Percentiles rank a stretch among this genome's conserved stretches.
Evolutionary conservation across 2,797 vertebrate genomes (phyloP).

Genomic region (Sebastiscus albofasciatus): DNA sequence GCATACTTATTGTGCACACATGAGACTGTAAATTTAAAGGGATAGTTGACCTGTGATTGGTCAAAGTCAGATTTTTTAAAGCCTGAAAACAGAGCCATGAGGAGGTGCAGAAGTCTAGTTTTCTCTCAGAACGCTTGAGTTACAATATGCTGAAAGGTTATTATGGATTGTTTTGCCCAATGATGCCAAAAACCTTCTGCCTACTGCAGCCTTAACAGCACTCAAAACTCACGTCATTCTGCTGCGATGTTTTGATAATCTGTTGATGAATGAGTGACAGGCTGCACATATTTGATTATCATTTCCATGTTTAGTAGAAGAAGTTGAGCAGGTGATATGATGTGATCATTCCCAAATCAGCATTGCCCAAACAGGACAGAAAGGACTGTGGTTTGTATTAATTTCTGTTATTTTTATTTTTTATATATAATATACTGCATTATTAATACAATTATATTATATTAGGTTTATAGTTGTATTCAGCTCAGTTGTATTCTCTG

Average conservation of each 20-base stretch:
- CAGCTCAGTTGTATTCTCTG: background rate
- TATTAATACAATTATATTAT: background rate
- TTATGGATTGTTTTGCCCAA: too few species aligned
- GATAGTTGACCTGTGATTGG: too few species aligned
- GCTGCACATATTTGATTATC: background rate
- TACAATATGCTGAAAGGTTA: too few species aligned
- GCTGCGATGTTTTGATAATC: background rate
- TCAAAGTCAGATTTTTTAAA: too few species aligned
- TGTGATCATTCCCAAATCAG: background rate
- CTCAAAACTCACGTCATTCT: background rate
- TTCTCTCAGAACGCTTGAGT: too few species aligned
- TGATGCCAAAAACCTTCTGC: background rate
- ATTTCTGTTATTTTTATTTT: background rate
- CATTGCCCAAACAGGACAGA: background rate
- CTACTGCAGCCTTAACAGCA: too few species aligned
- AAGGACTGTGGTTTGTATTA: background rate
- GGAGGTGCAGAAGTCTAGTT: too few species aligned
- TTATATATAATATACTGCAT: background rate
- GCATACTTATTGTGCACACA: background rate
- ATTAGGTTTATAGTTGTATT: background rate
- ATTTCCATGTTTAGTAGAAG: constrained; percentile 3
- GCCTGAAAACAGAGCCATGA: too few species aligned
- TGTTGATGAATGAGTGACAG: background rate
- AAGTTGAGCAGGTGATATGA: background rate
- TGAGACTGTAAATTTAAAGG: too few species aligned